These are phyloP conservation scores for Pollenia griseotomentosa DNA, from an alignment of 2,888 invertebrate genomes.

Conservation along the genomic window DNA sequence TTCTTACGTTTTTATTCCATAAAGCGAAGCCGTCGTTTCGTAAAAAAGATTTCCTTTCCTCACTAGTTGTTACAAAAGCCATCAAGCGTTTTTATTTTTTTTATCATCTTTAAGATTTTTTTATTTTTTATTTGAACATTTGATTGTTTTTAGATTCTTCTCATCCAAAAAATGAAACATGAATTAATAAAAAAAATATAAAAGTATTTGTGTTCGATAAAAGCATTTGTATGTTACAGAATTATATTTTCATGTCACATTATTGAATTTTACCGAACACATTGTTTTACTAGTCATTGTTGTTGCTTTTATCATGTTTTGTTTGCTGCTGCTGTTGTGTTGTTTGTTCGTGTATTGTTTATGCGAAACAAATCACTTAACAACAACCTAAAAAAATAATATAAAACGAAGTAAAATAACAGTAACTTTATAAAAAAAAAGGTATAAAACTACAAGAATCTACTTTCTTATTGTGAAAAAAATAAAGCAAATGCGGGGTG, in stretches of 20 bases:
- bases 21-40: neutral
- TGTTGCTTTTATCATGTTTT: slow-evolving; percentile 21
- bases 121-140: neutral
- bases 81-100: slow-evolving; percentile 27
- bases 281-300: slow-evolving; percentile 14
- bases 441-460: slow-evolving; percentile 36
- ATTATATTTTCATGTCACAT: slow-evolving; percentile 69
- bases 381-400: slow-evolving; percentile 62
- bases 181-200: slow-evolving; percentile 3
- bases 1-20: neutral
- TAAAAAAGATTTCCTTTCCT: neutral
- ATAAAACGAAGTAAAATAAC: slow-evolving; percentile 43
- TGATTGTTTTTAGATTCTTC: slow-evolving; percentile 10
- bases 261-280: slow-evolving; percentile 65
- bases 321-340: neutral
- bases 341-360: slow-evolving; percentile 53
- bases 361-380: slow-evolving; percentile 72
- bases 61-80: slow-evolving; percentile 20
- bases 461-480: slow-evolving; percentile 41
- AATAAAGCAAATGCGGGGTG: neutral
- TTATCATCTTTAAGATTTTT: slow-evolving; percentile 5
- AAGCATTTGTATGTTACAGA: slow-evolving; percentile 71
- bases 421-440: neutral
- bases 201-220: slow-evolving; percentile 62
- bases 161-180: neutral